Base-by-base conservation (phyloP, 2,113 vertebrate species). In the Trogon surrucura region DNA sequence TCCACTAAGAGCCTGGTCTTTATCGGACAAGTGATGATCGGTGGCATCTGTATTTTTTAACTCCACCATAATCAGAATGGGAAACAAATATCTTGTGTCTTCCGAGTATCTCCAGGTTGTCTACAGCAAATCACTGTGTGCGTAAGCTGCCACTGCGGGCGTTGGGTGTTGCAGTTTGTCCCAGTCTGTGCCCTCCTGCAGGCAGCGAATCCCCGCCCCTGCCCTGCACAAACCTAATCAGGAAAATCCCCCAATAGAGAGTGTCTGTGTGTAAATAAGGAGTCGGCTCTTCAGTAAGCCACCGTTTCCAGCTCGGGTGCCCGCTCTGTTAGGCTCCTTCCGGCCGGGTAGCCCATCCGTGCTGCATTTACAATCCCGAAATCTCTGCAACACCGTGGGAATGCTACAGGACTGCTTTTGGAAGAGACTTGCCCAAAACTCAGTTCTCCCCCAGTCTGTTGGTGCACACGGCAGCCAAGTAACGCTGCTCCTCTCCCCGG, bases 101-200 rank as follows among this genome's bases (percentile, higher is more conserved):
- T 14, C 54, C 15, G 30, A 3, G 0, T 14, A 11, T 12, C 50
- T 38, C 13, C 45, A 17, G 23, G 34, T 22, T 34, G 20, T 16
- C 36, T 32, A 2, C 0, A 29, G 67, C 17, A 17, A n/a, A 12
- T 23, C 0, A 0, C 13, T 14, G 6, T 13, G 25, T 16, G 44
- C 16, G 38, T 9, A 6, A 60, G 11, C 29, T 19, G 8, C 47
- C 50, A 2, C 22, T 65, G 9, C 2, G 38, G 73, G 64, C 32
- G 2, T 5, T 4, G 11, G 4, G 13, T 0, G 27, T 1, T 5
- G 4, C 30, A 16, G 2, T 1, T 7, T 29, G 7, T 38, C 23
- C 26, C 16, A 12, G 13, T 5, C 73, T 8, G n/a, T 56, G 93
- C 20, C 29, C 34, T 60, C 29, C 62, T 30, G 2, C 20, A 15